Conservation (phyloP, 2,797 vertebrate genomes). For the Sparus aurata region DNA sequence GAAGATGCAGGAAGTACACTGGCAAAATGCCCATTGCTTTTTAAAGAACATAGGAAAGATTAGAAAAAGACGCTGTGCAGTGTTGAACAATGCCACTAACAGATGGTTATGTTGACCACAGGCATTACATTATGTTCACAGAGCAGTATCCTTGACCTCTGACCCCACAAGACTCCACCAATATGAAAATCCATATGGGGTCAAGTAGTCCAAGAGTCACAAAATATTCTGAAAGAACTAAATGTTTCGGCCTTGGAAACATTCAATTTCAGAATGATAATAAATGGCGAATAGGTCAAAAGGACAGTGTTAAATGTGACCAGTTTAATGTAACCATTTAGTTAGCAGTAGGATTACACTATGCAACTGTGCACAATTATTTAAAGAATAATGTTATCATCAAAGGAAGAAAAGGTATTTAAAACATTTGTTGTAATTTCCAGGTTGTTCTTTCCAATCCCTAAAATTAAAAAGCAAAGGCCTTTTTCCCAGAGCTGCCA, state of each 20-base stretch:
- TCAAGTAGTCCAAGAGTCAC: conserved; percentile 12
- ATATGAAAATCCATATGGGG: neutral
- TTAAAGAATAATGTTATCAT: neutral
- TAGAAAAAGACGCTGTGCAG: conserved; percentile 44
- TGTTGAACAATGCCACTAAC: conserved; percentile 66
- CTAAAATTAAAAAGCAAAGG: neutral
- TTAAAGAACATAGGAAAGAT: conserved; percentile 63
- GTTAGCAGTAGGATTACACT: neutral
- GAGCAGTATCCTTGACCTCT: conserved; percentile 59
- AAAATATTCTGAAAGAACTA: neutral
- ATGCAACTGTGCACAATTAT: neutral
- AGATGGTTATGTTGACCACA: conserved; percentile 47
- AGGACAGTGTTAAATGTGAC: neutral
- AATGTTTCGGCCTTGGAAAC: conserved; percentile 5
- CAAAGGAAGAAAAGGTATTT: neutral
- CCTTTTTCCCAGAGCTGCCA: neutral
- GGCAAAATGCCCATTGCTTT: conserved; percentile 65
- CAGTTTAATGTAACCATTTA: neutral
- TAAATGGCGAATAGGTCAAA: neutral
- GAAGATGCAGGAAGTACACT: conserved; percentile 61
- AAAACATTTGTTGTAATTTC: neutral
- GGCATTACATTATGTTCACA: conserved; percentile 41
- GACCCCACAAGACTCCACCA: conserved; percentile 29
- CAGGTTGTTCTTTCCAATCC: neutral
- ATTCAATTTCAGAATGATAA: neutral